Conservation (phyloP, 37 sponge, comb jelly and placozoan genomes). For the Cliona cf. orientalis region DNA sequence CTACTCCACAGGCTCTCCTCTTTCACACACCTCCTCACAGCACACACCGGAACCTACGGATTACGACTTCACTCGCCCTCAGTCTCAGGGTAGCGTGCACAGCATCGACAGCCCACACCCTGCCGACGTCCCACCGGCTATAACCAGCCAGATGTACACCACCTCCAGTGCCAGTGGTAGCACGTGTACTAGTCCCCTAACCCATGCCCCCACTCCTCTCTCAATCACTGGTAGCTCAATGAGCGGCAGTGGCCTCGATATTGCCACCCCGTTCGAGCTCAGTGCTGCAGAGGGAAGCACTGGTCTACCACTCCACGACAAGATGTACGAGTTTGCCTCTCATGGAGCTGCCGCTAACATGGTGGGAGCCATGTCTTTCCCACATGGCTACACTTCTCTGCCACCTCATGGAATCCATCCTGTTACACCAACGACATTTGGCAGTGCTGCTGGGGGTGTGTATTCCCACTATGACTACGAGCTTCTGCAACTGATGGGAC, state of each 20-base stretch:
- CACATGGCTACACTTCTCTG: no score
- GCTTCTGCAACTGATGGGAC: constrained; percentile 7
- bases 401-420: no score
- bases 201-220: background rate
- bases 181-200: constrained; percentile 12
- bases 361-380: no score
- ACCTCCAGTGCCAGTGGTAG: background rate
- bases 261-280: constrained; percentile 25
- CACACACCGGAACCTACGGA: constrained; percentile 18
- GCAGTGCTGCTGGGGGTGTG: background rate
- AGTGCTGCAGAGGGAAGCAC: background rate
- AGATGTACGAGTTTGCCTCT: background rate
- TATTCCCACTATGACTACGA: constrained; percentile 28
- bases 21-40: constrained; percentile 25
- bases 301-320: no score
- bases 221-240: background rate
- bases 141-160: background rate
- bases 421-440: background rate
- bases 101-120: constrained; percentile 10
- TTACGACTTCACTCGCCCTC: background rate
- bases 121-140: background rate
- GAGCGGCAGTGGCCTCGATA: constrained; percentile 19
- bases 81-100: constrained; percentile 12
- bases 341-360: background rate
- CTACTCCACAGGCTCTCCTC: constrained; percentile 49